Evolutionary conservation across 2,113 vertebrate species (phyloP).

Genomic region (Podarcis muralis): DNA sequence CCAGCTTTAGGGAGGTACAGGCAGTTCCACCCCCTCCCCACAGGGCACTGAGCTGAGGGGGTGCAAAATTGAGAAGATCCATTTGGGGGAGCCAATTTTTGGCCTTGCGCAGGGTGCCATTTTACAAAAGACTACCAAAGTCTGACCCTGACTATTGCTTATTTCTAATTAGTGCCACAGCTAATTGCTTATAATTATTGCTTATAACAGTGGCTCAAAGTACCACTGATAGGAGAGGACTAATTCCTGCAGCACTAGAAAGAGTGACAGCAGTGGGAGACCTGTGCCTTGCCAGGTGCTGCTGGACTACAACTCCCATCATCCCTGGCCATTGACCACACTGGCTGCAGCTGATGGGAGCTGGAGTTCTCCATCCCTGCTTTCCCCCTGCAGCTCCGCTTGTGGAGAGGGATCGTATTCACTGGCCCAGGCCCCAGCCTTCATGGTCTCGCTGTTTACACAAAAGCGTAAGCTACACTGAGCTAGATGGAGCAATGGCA

Average conservation of each 20-base stretch:
- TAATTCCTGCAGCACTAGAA: neutral
- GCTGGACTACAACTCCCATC: neutral
- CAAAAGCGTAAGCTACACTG: neutral
- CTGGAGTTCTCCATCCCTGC: neutral
- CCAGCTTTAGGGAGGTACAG: too few relatives aligned
- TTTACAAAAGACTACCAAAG: too few relatives aligned
- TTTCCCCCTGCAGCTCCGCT: neutral
- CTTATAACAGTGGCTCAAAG: neutral
- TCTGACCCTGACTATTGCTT: accelerated
- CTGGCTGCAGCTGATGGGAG: neutral
- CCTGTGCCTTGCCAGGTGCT: too few relatives aligned
- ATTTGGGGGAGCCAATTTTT: too few relatives aligned
- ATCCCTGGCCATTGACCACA: neutral
- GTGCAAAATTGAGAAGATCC: too few relatives aligned
- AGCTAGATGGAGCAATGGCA: too few relatives aligned
- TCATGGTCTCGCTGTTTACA: neutral
- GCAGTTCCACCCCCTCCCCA: too few relatives aligned
- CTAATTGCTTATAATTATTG: neutral
- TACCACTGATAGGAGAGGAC: neutral
- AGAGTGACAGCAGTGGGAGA: neutral
- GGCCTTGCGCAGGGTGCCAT: too few relatives aligned
- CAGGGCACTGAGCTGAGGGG: too few relatives aligned
- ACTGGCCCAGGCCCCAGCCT: neutral
- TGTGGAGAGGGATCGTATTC: neutral
- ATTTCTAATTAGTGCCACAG: neutral